Conservation (phyloP, 2,888 invertebrate genomes). For the Cactoblastis cactorum region DNA sequence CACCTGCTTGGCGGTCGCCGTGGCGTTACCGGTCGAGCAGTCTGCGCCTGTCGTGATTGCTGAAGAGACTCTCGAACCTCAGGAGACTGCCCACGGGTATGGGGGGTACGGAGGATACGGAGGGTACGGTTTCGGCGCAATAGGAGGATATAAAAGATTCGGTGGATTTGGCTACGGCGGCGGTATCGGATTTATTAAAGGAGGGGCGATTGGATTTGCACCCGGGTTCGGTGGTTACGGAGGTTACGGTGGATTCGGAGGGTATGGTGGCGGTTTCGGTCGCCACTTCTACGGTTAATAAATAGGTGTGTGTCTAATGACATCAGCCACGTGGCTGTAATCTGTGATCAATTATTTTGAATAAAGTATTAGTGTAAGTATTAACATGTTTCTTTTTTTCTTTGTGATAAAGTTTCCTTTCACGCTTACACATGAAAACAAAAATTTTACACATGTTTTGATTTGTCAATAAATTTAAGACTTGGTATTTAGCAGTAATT, state of each 20-base stretch:
- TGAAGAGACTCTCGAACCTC: conserved; percentile 15
- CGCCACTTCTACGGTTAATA: neutral
- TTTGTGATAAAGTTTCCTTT: no score
- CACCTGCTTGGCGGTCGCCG: conserved; percentile 36
- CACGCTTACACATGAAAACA: no score
- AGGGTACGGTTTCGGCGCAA: neutral
- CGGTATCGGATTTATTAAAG: conserved; percentile 3
- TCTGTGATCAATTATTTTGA: neutral
- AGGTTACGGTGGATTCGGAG: neutral
- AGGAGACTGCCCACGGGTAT: conserved; percentile 17
- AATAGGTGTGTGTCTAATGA: no score
- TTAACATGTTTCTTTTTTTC: neutral
- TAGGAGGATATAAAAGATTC: neutral
- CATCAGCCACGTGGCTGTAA: neutral
- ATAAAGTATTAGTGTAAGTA: neutral
- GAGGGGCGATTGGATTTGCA: no score
- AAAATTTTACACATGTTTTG: no score
- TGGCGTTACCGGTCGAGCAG: conserved; percentile 33
- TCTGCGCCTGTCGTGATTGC: neutral
- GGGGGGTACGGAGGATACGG: conserved; percentile 7
- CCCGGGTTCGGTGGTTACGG: conserved; percentile 12
- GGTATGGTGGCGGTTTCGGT: conserved; percentile 12
- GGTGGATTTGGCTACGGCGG: conserved; percentile 10
- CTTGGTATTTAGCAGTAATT: no score
- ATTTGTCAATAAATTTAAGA: no score